These are phyloP conservation scores for Sipunculus nudus DNA, from an alignment of 2,888 invertebrate genomes.

Conservation along the genomic window DNA sequence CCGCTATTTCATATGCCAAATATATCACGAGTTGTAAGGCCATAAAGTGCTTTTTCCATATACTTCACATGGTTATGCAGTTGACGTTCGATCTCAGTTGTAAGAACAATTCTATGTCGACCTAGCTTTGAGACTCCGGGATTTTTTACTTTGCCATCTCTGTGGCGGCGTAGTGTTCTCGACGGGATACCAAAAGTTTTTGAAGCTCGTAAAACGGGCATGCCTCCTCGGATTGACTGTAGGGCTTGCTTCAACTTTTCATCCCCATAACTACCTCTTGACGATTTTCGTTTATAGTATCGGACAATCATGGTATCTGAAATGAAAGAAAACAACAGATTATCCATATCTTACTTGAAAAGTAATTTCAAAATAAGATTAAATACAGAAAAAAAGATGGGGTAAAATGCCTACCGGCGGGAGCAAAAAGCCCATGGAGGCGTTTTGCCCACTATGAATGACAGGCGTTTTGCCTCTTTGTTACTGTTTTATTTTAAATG, in stretches of 20 bases:
- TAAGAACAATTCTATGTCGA: slow-evolving; percentile 1
- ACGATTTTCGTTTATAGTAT: slow-evolving; percentile 3
- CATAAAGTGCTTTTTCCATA: slow-evolving; percentile 26
- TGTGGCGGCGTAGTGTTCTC: slow-evolving; percentile 12
- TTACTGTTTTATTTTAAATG: too few relatives aligned
- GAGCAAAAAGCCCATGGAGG: too few relatives aligned
- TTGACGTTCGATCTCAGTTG: slow-evolving; percentile 3
- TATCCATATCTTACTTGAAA: too few relatives aligned
- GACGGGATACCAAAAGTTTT: slow-evolving; percentile 1
- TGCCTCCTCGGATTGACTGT: neutral
- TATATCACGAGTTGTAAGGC: slow-evolving; percentile 23
- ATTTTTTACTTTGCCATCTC: slow-evolving; percentile 10
- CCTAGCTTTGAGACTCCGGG: slow-evolving; percentile 15
- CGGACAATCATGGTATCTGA: too few relatives aligned
- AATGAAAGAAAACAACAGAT: too few relatives aligned
- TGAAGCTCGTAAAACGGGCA: neutral
- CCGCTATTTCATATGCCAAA: slow-evolving; percentile 35
- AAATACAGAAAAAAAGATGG: too few relatives aligned
- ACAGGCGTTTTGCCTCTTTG: too few relatives aligned
- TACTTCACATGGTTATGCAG: slow-evolving; percentile 7
- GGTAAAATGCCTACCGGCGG: too few relatives aligned
- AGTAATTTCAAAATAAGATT: too few relatives aligned
- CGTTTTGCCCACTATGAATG: too few relatives aligned
- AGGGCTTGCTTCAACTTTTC: neutral
- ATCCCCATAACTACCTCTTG: slow-evolving; percentile 3